Conservation (phyloP, 1,140 invertebrate species). For the Spodoptera frugiperda region DNA sequence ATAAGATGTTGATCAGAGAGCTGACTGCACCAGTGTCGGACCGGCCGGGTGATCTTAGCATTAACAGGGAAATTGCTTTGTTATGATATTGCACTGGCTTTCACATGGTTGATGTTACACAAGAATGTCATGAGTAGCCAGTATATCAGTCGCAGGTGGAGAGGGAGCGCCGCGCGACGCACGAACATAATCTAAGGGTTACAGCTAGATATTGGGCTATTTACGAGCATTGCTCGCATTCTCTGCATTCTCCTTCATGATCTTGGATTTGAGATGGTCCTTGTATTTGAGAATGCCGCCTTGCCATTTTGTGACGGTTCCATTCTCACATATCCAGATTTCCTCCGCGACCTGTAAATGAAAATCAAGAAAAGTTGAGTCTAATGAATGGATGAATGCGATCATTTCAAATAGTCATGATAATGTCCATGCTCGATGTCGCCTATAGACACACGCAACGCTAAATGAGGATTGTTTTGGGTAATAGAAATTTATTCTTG, state of each 20-base stretch:
- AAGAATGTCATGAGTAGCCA: conserved; percentile 10
- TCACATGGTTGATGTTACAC: neutral
- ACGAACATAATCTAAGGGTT: conserved; percentile 32
- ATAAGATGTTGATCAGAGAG: too few relatives aligned
- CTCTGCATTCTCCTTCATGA: conserved; percentile 89
- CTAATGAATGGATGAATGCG: neutral
- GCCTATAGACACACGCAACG: too few relatives aligned
- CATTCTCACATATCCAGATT: conserved; percentile 99
- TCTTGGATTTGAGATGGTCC: conserved; percentile 95
- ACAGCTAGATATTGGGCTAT: conserved; percentile 60
- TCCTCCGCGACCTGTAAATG: conserved; percentile 96
- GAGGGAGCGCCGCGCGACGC: conserved; percentile 27
- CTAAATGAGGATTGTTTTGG: too few relatives aligned
- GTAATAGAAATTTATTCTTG: too few relatives aligned
- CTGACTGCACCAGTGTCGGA: too few relatives aligned
- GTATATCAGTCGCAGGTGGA: conserved; percentile 24
- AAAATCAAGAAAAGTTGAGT: conserved; percentile 10
- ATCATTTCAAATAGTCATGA: too few relatives aligned
- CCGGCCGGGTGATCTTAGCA: too few relatives aligned
- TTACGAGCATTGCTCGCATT: conserved; percentile 81
- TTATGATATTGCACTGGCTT: conserved; percentile 3
- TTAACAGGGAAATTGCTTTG: too few relatives aligned
- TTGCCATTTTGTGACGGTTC: conserved; percentile 98
- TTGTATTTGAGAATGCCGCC: conserved; percentile 98
- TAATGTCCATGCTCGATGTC: too few relatives aligned